Conservation (phyloP, 2,113 vertebrate genomes). For the Sturnira hondurensis region DNA sequence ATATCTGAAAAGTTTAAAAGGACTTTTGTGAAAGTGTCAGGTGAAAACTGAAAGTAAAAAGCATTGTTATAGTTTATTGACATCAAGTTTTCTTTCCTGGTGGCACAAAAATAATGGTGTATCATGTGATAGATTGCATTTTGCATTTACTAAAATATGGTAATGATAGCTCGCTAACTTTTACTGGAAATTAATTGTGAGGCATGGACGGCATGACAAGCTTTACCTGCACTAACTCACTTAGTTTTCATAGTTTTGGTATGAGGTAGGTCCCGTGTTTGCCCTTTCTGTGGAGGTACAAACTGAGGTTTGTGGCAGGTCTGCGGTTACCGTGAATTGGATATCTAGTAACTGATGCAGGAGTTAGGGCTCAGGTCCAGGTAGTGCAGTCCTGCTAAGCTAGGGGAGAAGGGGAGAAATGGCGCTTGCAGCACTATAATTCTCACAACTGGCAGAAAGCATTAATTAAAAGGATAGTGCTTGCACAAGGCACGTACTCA, state of each 20-base stretch:
- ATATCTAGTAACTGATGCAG: neutral
- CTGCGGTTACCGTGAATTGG: neutral
- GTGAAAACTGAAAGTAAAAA: neutral
- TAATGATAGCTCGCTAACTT: neutral
- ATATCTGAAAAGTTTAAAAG: neutral
- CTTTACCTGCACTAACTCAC: neutral
- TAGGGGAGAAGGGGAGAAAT: neutral
- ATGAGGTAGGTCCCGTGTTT: neutral
- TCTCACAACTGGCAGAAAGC: neutral
- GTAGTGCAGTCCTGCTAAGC: neutral
- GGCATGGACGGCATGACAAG: neutral
- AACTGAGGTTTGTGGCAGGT: neutral
- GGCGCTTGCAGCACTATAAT: neutral
- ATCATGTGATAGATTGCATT: neutral
- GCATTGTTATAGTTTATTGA: neutral
- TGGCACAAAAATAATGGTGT: neutral
- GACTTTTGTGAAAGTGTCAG: neutral
- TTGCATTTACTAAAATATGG: neutral
- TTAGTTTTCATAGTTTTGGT: neutral
- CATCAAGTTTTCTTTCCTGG: neutral
- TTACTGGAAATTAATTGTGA: neutral
- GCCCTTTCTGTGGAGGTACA: neutral
- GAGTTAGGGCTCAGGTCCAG: neutral
- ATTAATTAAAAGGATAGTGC: constrained; percentile 36
- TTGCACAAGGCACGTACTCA: neutral